Evolutionary conservation across 2,797 vertebrate species (phyloP), one percentile per base, ranked within the genome.

Genomic region (Mycteria americana): DNA sequence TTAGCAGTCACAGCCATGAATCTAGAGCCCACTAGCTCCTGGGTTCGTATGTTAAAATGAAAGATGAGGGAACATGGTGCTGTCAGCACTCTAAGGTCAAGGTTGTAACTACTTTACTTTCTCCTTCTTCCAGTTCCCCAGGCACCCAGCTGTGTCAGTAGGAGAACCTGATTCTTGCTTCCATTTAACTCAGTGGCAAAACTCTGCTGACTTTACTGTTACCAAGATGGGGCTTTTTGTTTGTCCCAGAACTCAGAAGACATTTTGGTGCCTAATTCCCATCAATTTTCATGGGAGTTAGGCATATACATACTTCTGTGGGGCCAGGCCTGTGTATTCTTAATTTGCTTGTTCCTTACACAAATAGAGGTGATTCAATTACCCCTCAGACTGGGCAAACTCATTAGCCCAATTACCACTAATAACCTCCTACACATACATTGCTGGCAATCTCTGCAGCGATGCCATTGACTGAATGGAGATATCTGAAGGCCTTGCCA

Each of bases 321-420:
- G 76, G 85, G 46, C 90, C 70, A 79, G 79, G 88, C 76, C 92
- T 96, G 88, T 70, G 77, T 95, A 83, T 95, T 92, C 74, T 96
- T 94, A 93, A 18, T 95, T 76, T 94, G 48, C 77, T 78, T 88
- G 79, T 92, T 93, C 79, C 89, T 85, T 96, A 54, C 92, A 85
- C 59, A 96, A 78, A 94, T 28, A 69, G 94, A 88, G 80, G 78
- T 91, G 94, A 93, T 95, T 93, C 59, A 91, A 54, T 95, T 95
- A 96, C 83, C 85, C 85, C 88, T 88, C n/a, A 60, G 89, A 92
- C 89, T 78, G 95, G 94, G 89, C 94, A 92, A 96, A 88, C 89
- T 95, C 70, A 93, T 92, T 90, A 88, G 46, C 77, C 80, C 90
- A 94, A 88, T 95, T 97, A 93, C 74, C 85, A 85, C 89, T 94